Evolutionary conservation across 2,113 vertebrate species (phyloP).

Genomic region (Neotragus pygmaeus): DNA sequence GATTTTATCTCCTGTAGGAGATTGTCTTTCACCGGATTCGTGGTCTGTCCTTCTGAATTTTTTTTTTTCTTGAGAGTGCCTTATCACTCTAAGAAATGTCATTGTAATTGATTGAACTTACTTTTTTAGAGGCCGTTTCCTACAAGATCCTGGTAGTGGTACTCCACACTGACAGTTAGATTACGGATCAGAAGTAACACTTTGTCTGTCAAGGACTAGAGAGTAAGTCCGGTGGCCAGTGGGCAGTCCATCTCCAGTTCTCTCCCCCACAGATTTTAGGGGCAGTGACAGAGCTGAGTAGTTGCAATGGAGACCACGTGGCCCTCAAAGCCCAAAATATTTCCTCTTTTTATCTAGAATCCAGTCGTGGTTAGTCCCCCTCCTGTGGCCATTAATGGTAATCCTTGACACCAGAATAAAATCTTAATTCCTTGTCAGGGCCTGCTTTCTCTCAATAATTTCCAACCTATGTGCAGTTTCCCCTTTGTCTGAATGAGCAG

Average conservation of each 20-base stretch:
- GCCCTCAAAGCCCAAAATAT: neutral
- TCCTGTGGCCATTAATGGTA: neutral
- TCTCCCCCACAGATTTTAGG: no score
- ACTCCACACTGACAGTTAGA: neutral
- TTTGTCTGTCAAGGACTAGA: neutral
- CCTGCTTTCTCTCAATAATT: neutral
- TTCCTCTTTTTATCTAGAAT: neutral
- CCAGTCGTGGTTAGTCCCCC: neutral
- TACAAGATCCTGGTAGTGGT: neutral
- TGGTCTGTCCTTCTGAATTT: neutral
- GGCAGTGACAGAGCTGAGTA: neutral
- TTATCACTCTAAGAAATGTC: neutral
- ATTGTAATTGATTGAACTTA: neutral
- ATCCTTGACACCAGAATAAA: neutral
- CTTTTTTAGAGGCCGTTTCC: neutral
- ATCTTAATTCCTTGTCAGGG: neutral
- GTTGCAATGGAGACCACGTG: neutral
- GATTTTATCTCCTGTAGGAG: neutral
- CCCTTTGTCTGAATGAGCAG: neutral
- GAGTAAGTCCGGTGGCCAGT: fast-evolving
- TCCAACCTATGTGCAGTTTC: neutral
- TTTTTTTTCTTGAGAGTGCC: neutral
- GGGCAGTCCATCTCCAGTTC: neutral
- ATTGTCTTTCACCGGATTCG: neutral
- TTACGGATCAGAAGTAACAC: neutral